Conservation (phyloP, 2,113 vertebrate genomes). For the Stigmatopora argus region DNA sequence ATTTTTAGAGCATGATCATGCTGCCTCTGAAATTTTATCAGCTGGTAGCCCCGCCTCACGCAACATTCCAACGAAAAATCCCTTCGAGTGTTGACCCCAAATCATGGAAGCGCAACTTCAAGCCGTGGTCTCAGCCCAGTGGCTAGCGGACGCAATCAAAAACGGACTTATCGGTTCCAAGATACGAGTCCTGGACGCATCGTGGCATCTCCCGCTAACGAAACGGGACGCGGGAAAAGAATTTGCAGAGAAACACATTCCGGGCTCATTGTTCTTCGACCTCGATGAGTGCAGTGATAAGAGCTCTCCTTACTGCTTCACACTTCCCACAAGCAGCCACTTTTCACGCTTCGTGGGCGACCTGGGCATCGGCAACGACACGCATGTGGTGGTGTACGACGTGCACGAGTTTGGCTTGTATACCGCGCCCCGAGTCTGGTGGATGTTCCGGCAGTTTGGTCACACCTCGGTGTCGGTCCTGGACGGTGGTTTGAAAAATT, state of each 20-base stretch:
- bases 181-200: conserved; percentile 80
- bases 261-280: conserved; percentile 82
- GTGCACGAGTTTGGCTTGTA: conserved; percentile 83
- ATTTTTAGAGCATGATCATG: no score
- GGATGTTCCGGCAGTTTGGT: conserved; percentile 92
- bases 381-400: conserved; percentile 90
- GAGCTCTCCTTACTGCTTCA: conserved; percentile 79
- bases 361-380: conserved; percentile 79
- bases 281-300: conserved; percentile 82
- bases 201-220: conserved; percentile 84
- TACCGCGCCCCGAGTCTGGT: conserved; percentile 87
- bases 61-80: not conserved
- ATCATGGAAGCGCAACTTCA: conserved; percentile 75
- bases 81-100: not conserved
- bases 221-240: conserved; percentile 75
- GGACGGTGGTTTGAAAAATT: conserved; percentile 83
- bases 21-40: not conserved
- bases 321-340: conserved; percentile 73
- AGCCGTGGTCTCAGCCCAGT: conserved; percentile 79
- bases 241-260: conserved; percentile 79
- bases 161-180: conserved; percentile 65
- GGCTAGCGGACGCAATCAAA: conserved; percentile 81
- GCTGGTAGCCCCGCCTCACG: not conserved
- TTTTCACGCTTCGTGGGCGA: conserved; percentile 78
- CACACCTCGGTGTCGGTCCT: conserved; percentile 82